A percentile compares a stretch with the other conserved stretches of the same genome.
Conservation (phyloP, 2,888 invertebrate genomes). For the Candidula unifasciata region DNA sequence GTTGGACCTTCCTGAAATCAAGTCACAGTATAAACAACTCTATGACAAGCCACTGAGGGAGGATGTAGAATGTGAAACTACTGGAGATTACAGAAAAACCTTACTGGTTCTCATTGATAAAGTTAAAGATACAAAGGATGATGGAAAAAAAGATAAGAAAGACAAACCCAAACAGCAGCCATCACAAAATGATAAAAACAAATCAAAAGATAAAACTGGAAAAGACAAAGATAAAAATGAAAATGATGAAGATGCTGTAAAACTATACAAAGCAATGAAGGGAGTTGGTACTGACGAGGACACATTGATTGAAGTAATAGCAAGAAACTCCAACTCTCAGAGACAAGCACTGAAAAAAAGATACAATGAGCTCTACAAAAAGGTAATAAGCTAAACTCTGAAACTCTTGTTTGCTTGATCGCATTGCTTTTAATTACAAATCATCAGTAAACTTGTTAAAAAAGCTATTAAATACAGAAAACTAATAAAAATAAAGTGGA, state of each 20-base stretch:
- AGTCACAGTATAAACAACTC: slow-evolving; percentile 73
- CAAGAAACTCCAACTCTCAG: slow-evolving; percentile 67
- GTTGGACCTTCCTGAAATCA: slow-evolving; percentile 78
- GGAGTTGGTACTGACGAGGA: slow-evolving; percentile 68
- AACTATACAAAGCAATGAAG: slow-evolving; percentile 68
- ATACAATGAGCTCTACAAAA: slow-evolving; percentile 57
- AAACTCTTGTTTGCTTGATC: too few species aligned
- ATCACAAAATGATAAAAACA: not conserved
- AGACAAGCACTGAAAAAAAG: slow-evolving; percentile 67
- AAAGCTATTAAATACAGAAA: too few species aligned
- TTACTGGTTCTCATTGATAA: slow-evolving; percentile 69
- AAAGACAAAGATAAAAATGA: slow-evolving; percentile 23
- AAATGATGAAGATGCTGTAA: slow-evolving; percentile 64
- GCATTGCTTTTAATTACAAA: too few species aligned
- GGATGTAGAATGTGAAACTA: slow-evolving; percentile 74
- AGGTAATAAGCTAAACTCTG: slow-evolving; percentile 53
- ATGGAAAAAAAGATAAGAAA: slow-evolving; percentile 3
- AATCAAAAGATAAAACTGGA: slow-evolving; percentile 3
- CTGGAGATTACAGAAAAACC: slow-evolving; percentile 76
- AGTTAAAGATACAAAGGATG: slow-evolving; percentile 12
- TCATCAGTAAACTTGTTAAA: too few species aligned
- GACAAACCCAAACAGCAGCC: slow-evolving; percentile 63
- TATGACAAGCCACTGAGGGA: slow-evolving; percentile 74
- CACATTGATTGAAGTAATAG: slow-evolving; percentile 67
- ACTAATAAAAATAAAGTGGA: too few species aligned